phyloP scores from a whole-genome alignment of 2,888 invertebrate species.

The Subacronicta megacephala region DNA sequence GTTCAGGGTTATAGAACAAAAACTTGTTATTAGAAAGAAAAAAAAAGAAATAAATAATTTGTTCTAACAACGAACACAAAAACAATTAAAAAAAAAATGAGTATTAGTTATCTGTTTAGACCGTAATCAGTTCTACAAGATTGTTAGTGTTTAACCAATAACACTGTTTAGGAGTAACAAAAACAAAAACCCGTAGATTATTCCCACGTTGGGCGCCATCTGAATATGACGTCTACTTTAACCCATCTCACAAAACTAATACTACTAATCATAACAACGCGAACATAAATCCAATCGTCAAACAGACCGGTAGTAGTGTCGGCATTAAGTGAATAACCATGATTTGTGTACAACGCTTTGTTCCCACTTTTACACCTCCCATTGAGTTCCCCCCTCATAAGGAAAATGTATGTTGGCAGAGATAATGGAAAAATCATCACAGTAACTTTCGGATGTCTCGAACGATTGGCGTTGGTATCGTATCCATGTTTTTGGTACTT shows the following conservation, averaged over 20 bases:
- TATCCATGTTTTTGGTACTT: conserved; percentile 14
- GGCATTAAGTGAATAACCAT: conserved; percentile 14
- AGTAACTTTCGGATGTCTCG: conserved; percentile 47
- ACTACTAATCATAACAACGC: conserved; percentile 4
- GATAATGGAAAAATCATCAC: conserved; percentile 63
- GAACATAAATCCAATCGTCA: conserved; percentile 6
- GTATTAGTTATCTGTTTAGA: no score
- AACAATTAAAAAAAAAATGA: no score
- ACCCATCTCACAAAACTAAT: not conserved
- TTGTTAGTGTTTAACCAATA: no score
- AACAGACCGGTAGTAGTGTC: conserved; percentile 4
- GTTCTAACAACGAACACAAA: no score
- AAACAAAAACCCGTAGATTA: no score
- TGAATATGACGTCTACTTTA: no score
- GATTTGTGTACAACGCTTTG: conserved; percentile 17
- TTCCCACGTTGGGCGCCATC: not conserved
- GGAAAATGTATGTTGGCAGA: conserved; percentile 56
- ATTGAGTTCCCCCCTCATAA: conserved; percentile 34
- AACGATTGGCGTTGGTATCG: conserved; percentile 34
- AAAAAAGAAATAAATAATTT: no score
- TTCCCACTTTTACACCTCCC: conserved; percentile 13
- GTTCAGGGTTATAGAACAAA: no score
- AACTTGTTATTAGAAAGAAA: no score
- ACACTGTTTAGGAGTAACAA: no score
- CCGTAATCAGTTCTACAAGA: no score